Conservation (phyloP, 2,113 vertebrate genomes). For the Lonchura striata region DNA sequence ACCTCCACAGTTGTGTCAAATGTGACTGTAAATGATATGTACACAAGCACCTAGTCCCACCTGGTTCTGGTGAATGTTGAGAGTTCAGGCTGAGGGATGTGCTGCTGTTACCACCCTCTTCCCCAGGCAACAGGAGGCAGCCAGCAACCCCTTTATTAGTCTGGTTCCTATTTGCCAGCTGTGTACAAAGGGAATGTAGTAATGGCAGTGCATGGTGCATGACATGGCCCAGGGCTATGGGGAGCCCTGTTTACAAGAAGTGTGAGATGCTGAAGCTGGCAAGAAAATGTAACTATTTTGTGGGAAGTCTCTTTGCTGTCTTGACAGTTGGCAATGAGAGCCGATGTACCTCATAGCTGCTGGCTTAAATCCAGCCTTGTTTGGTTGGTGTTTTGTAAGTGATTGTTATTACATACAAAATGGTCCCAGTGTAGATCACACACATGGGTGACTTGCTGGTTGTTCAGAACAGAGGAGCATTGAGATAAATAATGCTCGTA, state of each 20-base stretch:
- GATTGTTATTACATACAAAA: not conserved
- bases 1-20: not conserved
- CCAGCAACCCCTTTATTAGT: not conserved
- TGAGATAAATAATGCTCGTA: not conserved
- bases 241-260: not conserved
- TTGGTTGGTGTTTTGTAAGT: not conserved
- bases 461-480: not conserved
- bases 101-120: not conserved
- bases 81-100: fast-evolving
- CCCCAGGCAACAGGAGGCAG: not conserved
- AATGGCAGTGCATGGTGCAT: fast-evolving
- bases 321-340: not conserved
- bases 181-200: fast-evolving
- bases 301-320: not conserved
- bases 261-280: not conserved
- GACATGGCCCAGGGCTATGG: not conserved
- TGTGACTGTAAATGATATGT: fast-evolving
- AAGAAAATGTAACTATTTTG: not conserved
- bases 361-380: not conserved
- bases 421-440: not conserved
- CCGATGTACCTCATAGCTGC: not conserved
- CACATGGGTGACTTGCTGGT: not conserved
- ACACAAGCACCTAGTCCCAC: fast-evolving
- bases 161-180: not conserved
- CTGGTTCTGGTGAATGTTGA: not conserved